Conservation (phyloP, 2,888 invertebrate species). For the Macrophya alboannulata region DNA sequence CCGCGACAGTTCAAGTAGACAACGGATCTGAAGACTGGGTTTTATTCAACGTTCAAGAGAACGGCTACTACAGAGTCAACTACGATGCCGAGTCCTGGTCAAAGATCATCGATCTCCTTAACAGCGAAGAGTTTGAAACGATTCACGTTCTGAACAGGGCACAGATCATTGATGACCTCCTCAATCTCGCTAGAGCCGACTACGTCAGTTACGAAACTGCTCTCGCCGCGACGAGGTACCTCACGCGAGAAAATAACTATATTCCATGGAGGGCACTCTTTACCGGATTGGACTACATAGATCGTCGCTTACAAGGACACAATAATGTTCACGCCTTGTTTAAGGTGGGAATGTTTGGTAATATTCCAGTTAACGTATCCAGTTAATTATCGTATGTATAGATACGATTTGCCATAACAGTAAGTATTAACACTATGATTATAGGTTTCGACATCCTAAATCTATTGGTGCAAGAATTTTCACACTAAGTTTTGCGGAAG, state of each 20-base stretch:
- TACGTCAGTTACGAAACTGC: conserved; percentile 83
- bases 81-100: conserved; percentile 81
- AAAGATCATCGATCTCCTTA: conserved; percentile 79
- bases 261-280: conserved; percentile 89
- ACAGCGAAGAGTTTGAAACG: conserved; percentile 76
- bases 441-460: too few relatives aligned
- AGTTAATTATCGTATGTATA: too few relatives aligned
- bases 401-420: too few relatives aligned
- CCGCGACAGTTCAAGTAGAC: conserved; percentile 71
- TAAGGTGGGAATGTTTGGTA: conserved; percentile 61
- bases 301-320: conserved; percentile 55
- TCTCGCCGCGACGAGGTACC: conserved; percentile 86
- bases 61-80: conserved; percentile 84
- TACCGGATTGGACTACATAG: conserved; percentile 82
- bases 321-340: conserved; percentile 64
- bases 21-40: conserved; percentile 83
- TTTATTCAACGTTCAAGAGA: conserved; percentile 88
- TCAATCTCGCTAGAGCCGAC: conserved; percentile 86
- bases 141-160: conserved; percentile 88
- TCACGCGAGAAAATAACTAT: conserved; percentile 86
- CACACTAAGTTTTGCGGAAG: too few relatives aligned
- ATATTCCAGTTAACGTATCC: background rate
- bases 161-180: conserved; percentile 89
- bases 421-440: too few relatives aligned
- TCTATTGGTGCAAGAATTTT: too few relatives aligned